A percentile compares a stretch with the other conserved stretches of the same genome.
Evolutionary conservation across 2,797 vertebrate species (phyloP).

Genomic region (Thunnus albacares): DNA sequence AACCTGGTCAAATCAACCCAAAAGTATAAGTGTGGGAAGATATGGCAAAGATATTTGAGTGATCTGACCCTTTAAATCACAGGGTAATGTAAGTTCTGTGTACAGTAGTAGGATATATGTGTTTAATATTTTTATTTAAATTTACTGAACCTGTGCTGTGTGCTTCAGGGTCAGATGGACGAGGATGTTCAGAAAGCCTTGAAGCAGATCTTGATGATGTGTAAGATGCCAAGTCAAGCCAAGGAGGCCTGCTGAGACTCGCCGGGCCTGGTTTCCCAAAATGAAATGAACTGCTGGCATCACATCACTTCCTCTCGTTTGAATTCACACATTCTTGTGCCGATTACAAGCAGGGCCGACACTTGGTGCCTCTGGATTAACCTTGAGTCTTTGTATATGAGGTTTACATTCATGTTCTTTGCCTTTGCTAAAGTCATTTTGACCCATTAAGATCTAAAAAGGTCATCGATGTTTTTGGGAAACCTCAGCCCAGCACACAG

Average conservation of each 20-base stretch:
- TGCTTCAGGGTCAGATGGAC: constrained; percentile 96
- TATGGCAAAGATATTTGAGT: not conserved
- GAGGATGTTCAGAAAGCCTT: constrained; percentile 99
- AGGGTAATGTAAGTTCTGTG: too few relatives aligned
- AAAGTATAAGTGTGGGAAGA: not conserved
- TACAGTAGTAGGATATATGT: not conserved
- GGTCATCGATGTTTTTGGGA: constrained; percentile 40
- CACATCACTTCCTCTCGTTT: not conserved
- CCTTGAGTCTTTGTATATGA: constrained; percentile 47
- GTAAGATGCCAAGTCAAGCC: constrained; percentile 93
- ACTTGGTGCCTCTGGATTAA: constrained; percentile 65
- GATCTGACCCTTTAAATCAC: not conserved
- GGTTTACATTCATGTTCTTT: constrained; percentile 65
- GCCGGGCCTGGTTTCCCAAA: constrained; percentile 17
- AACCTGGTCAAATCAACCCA: not conserved
- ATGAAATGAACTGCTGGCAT: constrained; percentile 12
- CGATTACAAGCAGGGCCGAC: constrained; percentile 31
- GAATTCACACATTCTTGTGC: constrained; percentile 19
- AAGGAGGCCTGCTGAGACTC: constrained; percentile 85
- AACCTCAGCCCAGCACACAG: constrained; percentile 27
- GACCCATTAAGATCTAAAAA: constrained; percentile 25
- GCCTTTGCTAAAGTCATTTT: constrained; percentile 47
- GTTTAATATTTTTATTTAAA: not conserved
- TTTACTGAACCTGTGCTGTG: constrained; percentile 21
- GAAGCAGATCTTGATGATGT: constrained; percentile 98